Evolutionary conservation across 2,113 vertebrate genomes (phyloP).

Genomic region (Progne subis): DNA sequence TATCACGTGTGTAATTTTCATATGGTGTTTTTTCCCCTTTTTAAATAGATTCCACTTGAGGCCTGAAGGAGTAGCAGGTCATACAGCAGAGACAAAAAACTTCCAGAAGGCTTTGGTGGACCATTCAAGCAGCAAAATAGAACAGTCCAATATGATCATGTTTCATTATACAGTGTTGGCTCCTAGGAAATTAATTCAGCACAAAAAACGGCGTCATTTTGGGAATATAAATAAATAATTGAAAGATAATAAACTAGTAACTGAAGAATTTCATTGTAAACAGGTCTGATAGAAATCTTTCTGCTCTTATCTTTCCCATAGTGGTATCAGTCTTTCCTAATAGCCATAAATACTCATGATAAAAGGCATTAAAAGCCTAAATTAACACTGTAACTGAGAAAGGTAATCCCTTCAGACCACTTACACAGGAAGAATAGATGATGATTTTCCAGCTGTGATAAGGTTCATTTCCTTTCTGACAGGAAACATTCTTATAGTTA

Average conservation of each 20-base stretch:
- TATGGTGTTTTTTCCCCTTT: not conserved
- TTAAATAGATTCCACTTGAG: not conserved
- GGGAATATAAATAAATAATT: not conserved
- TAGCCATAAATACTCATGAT: not conserved
- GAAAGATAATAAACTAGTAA: not conserved
- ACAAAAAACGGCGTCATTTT: not conserved
- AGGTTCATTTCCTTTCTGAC: constrained; percentile 29
- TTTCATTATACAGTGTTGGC: not conserved
- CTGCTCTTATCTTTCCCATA: not conserved
- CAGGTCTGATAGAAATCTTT: not conserved
- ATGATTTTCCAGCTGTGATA: constrained; percentile 27
- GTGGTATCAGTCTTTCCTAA: not conserved
- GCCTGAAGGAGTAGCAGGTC: not conserved
- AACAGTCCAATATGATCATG: not conserved
- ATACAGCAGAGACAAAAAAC: not conserved
- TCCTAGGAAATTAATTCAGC: not conserved
- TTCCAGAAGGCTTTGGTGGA: not conserved
- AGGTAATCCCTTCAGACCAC: not conserved
- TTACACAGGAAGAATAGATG: not conserved
- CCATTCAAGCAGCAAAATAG: not conserved
- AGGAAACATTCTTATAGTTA: constrained; percentile 75
- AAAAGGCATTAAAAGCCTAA: constrained; percentile 13
- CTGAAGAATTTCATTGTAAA: not conserved
- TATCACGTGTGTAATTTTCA: not conserved
- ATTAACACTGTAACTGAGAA: not conserved